These are phyloP conservation scores for Coelopa frigida DNA, from an alignment of 1,140 invertebrate species.

Conservation along the genomic window DNA sequence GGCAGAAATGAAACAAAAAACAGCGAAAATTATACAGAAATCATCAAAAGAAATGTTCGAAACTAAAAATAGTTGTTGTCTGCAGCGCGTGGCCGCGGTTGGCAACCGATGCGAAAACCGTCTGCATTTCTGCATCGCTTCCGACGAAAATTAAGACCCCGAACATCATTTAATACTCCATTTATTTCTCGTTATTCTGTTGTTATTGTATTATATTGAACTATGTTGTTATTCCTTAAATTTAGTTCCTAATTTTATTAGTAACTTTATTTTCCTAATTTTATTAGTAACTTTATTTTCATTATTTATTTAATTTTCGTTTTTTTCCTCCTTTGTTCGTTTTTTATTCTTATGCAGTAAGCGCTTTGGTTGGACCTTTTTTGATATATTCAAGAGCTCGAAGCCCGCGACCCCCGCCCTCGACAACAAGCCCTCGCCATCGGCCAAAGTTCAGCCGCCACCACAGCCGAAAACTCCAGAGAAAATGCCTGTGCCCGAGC, in stretches of 20 bases:
- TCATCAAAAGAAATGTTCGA: too few species aligned
- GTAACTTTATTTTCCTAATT: slow-evolving; percentile 16
- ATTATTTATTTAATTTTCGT: slow-evolving; percentile 11
- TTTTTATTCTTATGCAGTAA: slow-evolving; percentile 26
- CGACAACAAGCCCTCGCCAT: slow-evolving; percentile 25
- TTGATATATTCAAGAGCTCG: slow-evolving; percentile 32
- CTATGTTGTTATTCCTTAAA: slow-evolving; percentile 1
- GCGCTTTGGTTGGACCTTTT: slow-evolving; percentile 34
- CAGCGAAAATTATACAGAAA: too few species aligned
- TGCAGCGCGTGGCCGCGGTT: too few species aligned
- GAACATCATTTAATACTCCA: slow-evolving; percentile 1
- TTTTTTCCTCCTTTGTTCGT: slow-evolving; percentile 13
- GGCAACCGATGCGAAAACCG: too few species aligned
- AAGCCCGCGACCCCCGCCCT: slow-evolving; percentile 20
- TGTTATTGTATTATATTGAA: neutral
- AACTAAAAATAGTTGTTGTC: too few species aligned
- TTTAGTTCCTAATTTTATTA: slow-evolving; percentile 10
- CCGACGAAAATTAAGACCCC: too few species aligned
- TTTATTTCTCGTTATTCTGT: neutral
- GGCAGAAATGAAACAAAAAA: neutral
- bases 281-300: slow-evolving; percentile 7
- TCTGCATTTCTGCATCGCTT: too few species aligned
- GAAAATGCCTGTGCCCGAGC: neutral
- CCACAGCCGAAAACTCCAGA: neutral
- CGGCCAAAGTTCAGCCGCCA: slow-evolving; percentile 14